Evolutionary conservation across 53 echinoderm and acorn worm genomes (phyloP).

Genomic region (Luidia sarsii): DNA sequence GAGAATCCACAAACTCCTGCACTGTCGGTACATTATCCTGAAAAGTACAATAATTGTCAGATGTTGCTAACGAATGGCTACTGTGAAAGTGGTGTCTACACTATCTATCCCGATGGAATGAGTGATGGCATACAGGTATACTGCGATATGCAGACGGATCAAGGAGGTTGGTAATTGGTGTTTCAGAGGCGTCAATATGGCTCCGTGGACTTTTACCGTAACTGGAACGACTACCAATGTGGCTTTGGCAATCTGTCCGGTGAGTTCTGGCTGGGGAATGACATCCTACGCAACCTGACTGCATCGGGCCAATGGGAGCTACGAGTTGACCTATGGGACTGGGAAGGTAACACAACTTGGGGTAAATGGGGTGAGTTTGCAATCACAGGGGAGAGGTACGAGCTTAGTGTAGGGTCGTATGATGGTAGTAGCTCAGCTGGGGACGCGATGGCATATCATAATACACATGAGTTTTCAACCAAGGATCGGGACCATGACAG

Average conservation of each 20-base stretch:
- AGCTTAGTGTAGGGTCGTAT: neutral
- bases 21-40: neutral
- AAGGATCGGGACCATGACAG: conserved; percentile 24
- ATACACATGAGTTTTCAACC: neutral
- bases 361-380: neutral
- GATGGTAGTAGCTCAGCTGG: neutral
- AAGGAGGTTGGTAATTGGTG: conserved; percentile 33
- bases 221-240: conserved; percentile 26
- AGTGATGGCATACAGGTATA: neutral
- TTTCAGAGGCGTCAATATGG: conserved; percentile 25
- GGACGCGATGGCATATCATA: neutral
- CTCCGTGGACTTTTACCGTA: conserved; percentile 15
- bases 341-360: neutral
- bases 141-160: conserved; percentile 24
- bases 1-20: neutral
- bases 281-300: conserved; percentile 8
- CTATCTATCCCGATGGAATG: conserved; percentile 11
- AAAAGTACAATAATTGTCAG: conserved; percentile 8
- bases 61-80: neutral
- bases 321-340: neutral
- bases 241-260: conserved; percentile 29
- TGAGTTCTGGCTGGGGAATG: conserved; percentile 30
- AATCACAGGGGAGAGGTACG: conserved; percentile 5
- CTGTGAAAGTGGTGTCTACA: conserved; percentile 1
- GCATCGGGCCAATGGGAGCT: conserved; percentile 11